These are phyloP conservation scores for Lingula anatina DNA, from an alignment of 2,888 invertebrate genomes.

Conservation along the genomic window DNA sequence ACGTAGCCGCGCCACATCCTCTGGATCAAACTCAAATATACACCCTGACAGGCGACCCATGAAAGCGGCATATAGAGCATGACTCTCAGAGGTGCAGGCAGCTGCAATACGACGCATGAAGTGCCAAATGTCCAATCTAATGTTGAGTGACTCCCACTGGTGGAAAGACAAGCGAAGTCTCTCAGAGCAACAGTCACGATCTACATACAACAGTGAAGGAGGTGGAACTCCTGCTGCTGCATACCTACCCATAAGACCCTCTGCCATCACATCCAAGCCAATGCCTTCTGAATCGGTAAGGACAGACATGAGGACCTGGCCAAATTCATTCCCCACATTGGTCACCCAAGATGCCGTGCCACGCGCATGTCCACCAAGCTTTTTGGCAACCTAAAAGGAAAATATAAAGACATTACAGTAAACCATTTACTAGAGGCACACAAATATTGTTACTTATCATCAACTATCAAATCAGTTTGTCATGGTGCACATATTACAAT, in stretches of 20 bases:
- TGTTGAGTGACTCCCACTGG: constrained; percentile 11
- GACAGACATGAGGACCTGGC: constrained; percentile 18
- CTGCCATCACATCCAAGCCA: constrained; percentile 14
- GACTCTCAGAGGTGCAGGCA: constrained; percentile 14
- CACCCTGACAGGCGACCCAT: constrained; percentile 13
- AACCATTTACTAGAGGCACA: no score
- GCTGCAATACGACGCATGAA: constrained; percentile 17
- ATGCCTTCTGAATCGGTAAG: constrained; percentile 17
- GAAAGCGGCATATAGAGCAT: constrained; percentile 17
- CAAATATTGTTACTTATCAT: no score
- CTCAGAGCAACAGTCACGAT: constrained; percentile 30
- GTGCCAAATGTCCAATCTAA: constrained; percentile 19
- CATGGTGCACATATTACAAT: no score
- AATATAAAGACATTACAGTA: not conserved
- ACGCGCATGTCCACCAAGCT: constrained; percentile 13
- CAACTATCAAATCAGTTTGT: no score
- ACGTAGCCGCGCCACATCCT: constrained; percentile 13
- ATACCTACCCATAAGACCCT: constrained; percentile 16
- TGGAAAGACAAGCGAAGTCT: no score
- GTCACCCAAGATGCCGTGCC: constrained; percentile 20
- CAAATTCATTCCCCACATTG: constrained; percentile 20
- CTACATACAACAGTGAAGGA: constrained; percentile 23
- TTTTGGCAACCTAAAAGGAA: constrained; percentile 10
- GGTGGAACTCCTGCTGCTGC: constrained; percentile 12
- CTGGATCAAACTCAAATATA: constrained; percentile 18